These are phyloP conservation scores for Microctenopoma steveboyesi DNA, from an alignment of 2,797 vertebrate species.

Conservation along the genomic window DNA sequence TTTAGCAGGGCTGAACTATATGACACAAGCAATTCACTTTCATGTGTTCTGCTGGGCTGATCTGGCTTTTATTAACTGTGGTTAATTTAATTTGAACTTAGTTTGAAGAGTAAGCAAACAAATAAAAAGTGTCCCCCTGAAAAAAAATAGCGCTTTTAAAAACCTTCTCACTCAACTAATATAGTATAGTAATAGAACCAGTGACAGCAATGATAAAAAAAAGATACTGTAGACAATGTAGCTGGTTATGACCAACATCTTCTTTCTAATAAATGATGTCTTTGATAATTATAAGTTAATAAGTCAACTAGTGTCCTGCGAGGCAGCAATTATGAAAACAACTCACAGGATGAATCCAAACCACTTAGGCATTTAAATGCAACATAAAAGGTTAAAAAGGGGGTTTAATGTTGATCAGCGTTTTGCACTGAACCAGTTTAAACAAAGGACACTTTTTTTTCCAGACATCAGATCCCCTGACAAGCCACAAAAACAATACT, in stretches of 20 bases:
- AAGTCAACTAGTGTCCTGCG: background rate
- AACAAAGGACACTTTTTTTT: conserved; percentile 22
- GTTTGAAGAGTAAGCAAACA: background rate
- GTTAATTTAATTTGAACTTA: conserved; percentile 16
- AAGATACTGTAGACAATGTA: background rate
- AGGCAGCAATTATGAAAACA: background rate
- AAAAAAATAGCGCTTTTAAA: background rate
- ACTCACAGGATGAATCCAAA: background rate
- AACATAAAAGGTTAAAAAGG: conserved; percentile 3
- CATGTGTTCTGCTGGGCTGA: background rate
- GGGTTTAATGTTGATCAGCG: background rate
- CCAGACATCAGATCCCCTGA: conserved; percentile 26
- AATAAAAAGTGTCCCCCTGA: background rate
- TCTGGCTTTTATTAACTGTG: conserved; percentile 4
- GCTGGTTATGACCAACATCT: background rate
- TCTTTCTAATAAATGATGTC: background rate
- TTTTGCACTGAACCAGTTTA: conserved; percentile 11
- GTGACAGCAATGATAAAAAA: background rate
- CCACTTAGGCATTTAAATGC: background rate
- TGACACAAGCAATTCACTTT: conserved; percentile 13
- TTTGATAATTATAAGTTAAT: background rate
- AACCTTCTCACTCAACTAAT: no score
- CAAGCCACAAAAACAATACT: conserved; percentile 25
- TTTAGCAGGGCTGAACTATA: conserved; percentile 13
- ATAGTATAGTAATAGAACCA: no score